phyloP scores from a whole-genome alignment of 2,888 invertebrate genomes.

The Rhyacophila evoluta region DNA sequence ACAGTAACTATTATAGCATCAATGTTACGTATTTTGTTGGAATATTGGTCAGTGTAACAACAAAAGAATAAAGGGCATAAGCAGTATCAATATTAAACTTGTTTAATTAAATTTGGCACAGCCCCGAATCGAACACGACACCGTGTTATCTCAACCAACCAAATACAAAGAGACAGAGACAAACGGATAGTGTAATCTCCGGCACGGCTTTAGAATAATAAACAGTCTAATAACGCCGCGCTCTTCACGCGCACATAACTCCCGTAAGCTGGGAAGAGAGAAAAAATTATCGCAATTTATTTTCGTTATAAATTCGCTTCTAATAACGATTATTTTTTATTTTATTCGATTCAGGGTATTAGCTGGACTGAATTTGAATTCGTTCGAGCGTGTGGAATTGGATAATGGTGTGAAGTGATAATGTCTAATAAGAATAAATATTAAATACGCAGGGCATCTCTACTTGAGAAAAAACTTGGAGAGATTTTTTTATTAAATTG shows the following conservation, averaged over 20 bases:
- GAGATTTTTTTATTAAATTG: too few relatives aligned
- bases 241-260: neutral
- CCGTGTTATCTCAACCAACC: neutral
- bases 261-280: neutral
- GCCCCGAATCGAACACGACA: slow-evolving; percentile 7
- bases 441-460: too few relatives aligned
- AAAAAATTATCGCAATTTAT: neutral
- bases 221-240: neutral
- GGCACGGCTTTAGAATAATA: slow-evolving; percentile 11
- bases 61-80: too few relatives aligned
- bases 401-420: slow-evolving; percentile 13
- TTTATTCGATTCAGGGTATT: neutral
- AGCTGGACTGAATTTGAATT: neutral
- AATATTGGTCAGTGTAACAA: too few relatives aligned
- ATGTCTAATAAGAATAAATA: neutral
- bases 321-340: slow-evolving; percentile 24
- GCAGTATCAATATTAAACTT: too few relatives aligned
- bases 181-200: slow-evolving; percentile 17
- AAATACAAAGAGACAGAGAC: slow-evolving; percentile 24
- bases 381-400: neutral
- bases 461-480: too few relatives aligned
- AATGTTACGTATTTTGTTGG: too few relatives aligned
- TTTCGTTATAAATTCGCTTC: slow-evolving; percentile 15
- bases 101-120: neutral
- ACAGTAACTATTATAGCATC: too few relatives aligned